phyloP scores from a whole-genome alignment of 2,888 invertebrate species.

The Brenthis daphne region DNA sequence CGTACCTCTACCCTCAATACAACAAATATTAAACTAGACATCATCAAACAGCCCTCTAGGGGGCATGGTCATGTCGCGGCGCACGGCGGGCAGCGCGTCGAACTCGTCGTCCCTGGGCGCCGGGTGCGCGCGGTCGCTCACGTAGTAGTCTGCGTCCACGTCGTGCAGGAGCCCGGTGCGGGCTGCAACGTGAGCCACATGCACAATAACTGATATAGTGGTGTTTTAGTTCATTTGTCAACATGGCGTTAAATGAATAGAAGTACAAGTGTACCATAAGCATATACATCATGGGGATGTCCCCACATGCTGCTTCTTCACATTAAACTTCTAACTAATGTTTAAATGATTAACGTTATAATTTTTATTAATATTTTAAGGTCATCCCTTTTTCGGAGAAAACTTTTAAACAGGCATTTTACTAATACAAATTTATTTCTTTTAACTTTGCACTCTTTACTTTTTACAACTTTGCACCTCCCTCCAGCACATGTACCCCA shows the following conservation, averaged over 20 bases:
- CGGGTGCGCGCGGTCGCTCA: conserved; percentile 56
- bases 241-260: background rate
- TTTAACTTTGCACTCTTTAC: no score
- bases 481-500: no score
- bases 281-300: no score
- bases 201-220: conserved; percentile 68
- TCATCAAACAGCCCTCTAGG: conserved; percentile 92
- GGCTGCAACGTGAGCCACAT: conserved; percentile 82
- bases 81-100: conserved; percentile 77
- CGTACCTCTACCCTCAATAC: background rate
- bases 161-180: conserved; percentile 90
- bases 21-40: conserved; percentile 74
- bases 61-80: conserved; percentile 83
- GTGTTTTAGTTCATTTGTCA: background rate
- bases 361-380: background rate
- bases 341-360: no score
- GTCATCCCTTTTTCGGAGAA: no score
- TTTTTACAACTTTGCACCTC: no score
- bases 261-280: no score
- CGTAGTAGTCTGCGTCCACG: conserved; percentile 89
- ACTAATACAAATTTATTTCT: no score
- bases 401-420: no score
- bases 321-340: no score
- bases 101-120: conserved; percentile 79
- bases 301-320: no score